Base-by-base conservation (phyloP, 2,797 vertebrate genomes). In the Myotis daubentonii region DNA sequence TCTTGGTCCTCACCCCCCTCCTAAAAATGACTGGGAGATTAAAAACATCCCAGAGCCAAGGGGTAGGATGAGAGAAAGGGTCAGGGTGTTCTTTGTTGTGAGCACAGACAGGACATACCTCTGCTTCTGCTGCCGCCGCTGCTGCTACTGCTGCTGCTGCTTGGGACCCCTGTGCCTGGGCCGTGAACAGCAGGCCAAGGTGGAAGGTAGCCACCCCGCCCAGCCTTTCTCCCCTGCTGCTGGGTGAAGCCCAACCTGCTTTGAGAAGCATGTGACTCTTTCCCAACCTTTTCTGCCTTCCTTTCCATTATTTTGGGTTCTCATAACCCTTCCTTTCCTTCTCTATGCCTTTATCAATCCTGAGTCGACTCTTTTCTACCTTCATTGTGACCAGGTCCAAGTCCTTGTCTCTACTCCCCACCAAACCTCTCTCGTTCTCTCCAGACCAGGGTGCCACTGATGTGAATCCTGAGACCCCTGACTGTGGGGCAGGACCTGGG, bases 231-330 rank as follows among this genome's bases (percentile, higher is more conserved):
- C 55, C 55, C 44, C 33, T 0, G 1, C 30, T 87, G 38, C 16
- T 8, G 9, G 38, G n/a, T 28, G n/a, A 75, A 82, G 85, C 30
- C 47, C 78, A 74, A 28, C 28, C 65, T 87, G 16, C 33, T 25
- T 41, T 55, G 19, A 96, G 74, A 38, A 60, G 57, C 6, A 0
- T 30, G 23, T 30, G 49, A 30, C 44, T 28, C 76, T 76, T 92
- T 62, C 75, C 44, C 4, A 15, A 41, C 20, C 49, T 72, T 76
- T 83, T 49, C 85, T 87, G 70, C 38, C 66, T 86, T 22, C 68
- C 17, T 87, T 76, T n/a, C 71, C 84, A 81, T 91, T 70, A 44
- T 74, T 90, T 84, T 81, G 65, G n/a, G 13, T 49, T 72, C 44
- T 51, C 28, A 60, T 62, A 55, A 8, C 11, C 13, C 13, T 49